These are phyloP conservation scores for Mus spicilegus DNA, from an alignment of 2,113 vertebrate species.

Conservation along the genomic window DNA sequence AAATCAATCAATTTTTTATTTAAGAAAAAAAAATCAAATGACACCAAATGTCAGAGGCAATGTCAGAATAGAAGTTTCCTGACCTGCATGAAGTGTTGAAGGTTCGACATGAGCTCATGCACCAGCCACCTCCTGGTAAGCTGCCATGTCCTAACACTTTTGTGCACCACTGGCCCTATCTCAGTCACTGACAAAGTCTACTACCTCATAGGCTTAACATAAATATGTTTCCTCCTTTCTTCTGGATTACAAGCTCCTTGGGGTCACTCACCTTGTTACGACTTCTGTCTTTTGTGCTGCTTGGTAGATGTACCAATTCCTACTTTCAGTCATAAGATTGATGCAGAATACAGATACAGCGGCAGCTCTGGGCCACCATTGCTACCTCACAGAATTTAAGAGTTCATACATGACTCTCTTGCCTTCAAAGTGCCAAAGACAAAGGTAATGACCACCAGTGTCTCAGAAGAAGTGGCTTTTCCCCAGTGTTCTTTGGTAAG, in stretches of 20 bases:
- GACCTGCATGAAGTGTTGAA: not conserved
- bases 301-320: not conserved
- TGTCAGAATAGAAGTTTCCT: not conserved
- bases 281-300: not conserved
- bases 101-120: not conserved
- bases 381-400: not conserved
- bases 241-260: not conserved
- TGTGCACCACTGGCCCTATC: no score
- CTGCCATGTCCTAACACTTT: not conserved
- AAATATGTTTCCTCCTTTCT: not conserved
- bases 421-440: not conserved
- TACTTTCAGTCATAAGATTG: not conserved
- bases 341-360: not conserved
- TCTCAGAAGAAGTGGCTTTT: not conserved
- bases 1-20: not conserved
- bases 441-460: not conserved
- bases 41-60: not conserved
- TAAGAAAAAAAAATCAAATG: not conserved
- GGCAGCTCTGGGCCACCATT: not conserved
- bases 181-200: not conserved
- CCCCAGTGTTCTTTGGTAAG: rapidly evolving
- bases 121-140: not conserved
- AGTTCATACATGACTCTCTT: not conserved
- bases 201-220: not conserved
- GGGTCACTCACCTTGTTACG: not conserved